These are phyloP conservation scores for Ataeniobius toweri DNA, from an alignment of 2,797 vertebrate species.

Conservation along the genomic window DNA sequence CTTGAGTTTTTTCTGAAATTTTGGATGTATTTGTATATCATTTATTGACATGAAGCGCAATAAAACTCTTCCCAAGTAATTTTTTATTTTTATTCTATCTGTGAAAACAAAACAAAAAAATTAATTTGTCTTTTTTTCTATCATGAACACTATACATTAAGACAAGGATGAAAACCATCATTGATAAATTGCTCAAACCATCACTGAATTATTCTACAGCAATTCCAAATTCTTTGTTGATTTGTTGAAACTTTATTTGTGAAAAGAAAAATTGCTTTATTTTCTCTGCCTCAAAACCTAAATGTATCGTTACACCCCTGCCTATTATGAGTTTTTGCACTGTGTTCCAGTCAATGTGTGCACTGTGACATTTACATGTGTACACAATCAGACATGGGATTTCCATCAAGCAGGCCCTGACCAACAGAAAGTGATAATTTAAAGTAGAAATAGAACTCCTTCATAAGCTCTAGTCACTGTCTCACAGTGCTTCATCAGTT, in stretches of 20 bases:
- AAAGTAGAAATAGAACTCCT: background rate
- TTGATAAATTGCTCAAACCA: background rate
- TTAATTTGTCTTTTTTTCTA: too few species aligned
- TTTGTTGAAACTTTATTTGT: background rate
- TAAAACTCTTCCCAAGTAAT: too few species aligned
- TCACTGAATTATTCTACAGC: background rate
- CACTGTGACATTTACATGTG: background rate
- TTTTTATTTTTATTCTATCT: too few species aligned
- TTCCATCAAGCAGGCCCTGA: background rate
- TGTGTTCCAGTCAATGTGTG: background rate
- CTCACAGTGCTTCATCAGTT: background rate
- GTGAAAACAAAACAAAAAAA: too few species aligned
- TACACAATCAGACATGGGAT: background rate
- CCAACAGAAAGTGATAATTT: background rate
- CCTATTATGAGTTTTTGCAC: background rate
- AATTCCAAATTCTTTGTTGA: background rate
- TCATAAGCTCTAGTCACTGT: background rate
- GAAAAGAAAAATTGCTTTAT: background rate
- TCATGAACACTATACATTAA: background rate
- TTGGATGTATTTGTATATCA: too few species aligned
- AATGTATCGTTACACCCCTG: background rate
- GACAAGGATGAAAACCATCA: background rate
- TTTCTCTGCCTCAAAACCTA: background rate
- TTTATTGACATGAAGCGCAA: too few species aligned
- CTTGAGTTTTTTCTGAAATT: too few species aligned